Base-by-base conservation (phyloP, 1,140 invertebrate genomes). In the Drosophila arizonae region DNA sequence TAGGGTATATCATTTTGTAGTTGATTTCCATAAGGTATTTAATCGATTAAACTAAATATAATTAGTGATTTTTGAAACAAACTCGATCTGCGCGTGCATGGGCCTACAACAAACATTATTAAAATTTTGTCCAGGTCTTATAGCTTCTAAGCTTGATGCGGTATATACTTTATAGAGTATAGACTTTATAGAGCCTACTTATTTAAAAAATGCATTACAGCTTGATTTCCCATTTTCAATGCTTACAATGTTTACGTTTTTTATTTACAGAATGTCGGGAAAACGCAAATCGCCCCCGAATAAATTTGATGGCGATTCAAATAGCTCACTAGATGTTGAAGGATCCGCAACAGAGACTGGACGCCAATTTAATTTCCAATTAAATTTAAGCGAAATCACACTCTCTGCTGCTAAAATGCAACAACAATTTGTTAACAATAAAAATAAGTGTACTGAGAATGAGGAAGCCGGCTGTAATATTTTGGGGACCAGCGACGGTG, bases 231-330 rank as follows among this genome's bases (percentile, higher is more conserved):
- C 3, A 3, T 50, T 3, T 24, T 24, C 21, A 24, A 24, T 24
- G 21, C 21, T 24, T 24, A 24, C 1, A 24, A 24, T 24, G 21
- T 3, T 24, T 50, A n/a, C 8, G 9, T 30, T 30, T 50, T 6
- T 26, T 4, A 41, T 28, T 61, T 72, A 5, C 28, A 78, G 76
- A 8, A 78, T 78, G 76, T 78, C 76, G 41, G 76, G 56, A 60
- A 78, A 78, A 67, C 72, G 76, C 8, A 78, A 76, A 64, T 76
- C 73, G n/a, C 58, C 64, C 5, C 76, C 73, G 1, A 79, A 58
- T 36, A 79, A 79, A 61, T 60, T 76, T 51, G 76, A 79, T 43
- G 58, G 17, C 41, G 64, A 76, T 36, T 61, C 57, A 33, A 67
- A 56, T 52, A 70, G 43, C 48, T 68, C 51, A 1, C 51, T 64